Evolutionary conservation across 2,113 vertebrate species (phyloP).

Genomic region (Microtus pennsylvanicus): DNA sequence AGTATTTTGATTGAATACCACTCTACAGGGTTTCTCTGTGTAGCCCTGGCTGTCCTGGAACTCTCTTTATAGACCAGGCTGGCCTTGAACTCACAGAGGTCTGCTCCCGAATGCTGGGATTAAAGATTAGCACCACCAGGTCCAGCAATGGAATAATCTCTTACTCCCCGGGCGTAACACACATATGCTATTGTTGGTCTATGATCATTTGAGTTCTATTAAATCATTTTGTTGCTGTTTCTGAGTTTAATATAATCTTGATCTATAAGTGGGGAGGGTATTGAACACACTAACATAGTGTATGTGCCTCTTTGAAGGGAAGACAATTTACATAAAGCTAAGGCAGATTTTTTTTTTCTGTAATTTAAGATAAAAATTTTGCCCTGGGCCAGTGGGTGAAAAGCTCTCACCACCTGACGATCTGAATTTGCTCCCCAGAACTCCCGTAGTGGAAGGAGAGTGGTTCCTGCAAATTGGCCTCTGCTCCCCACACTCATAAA

Average conservation of each 20-base stretch:
- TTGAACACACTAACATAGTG: background rate
- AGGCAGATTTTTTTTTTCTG: background rate
- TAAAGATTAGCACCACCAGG: background rate
- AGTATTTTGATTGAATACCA: background rate
- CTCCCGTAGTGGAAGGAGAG: background rate
- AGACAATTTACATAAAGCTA: background rate
- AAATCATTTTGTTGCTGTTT: background rate
- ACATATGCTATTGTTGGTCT: too few species aligned
- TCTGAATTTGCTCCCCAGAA: background rate
- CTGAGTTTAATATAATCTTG: background rate
- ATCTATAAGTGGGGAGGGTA: background rate
- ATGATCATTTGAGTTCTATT: too few species aligned
- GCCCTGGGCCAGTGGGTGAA: background rate
- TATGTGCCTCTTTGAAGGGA: background rate
- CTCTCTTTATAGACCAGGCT: background rate
- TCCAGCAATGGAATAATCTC: background rate
- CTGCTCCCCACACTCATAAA: background rate
- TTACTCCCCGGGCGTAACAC: background rate
- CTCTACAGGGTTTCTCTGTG: background rate
- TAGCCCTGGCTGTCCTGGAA: background rate
- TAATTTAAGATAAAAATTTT: background rate
- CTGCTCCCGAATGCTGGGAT: too few species aligned
- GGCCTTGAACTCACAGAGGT: background rate
- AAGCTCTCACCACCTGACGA: background rate
- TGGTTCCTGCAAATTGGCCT: background rate